Evolutionary conservation across 2,888 invertebrate species (phyloP).

Genomic region (Oligia strigilis): DNA sequence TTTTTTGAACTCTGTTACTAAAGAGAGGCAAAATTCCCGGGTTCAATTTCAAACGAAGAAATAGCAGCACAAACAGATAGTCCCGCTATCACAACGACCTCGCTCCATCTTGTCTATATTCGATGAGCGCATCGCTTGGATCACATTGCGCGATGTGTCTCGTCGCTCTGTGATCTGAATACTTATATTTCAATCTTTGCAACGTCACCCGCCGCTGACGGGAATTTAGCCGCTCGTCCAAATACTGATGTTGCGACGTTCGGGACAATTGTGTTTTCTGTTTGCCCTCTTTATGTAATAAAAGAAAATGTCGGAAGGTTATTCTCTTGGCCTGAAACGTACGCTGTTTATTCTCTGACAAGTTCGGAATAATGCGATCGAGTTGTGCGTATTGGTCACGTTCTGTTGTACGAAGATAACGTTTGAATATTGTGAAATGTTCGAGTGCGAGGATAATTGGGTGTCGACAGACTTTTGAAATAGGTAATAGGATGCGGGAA

Average conservation of each 20-base stretch:
- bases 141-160: conserved; percentile 71
- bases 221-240: conserved; percentile 70
- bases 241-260: conserved; percentile 61
- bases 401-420: conserved; percentile 16
- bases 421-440: conserved; percentile 22
- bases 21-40: neutral
- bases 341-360: conserved; percentile 56
- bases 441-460: neutral
- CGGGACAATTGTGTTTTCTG: conserved; percentile 63
- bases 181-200: conserved; percentile 85
- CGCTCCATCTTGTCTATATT: conserved; percentile 64
- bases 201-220: conserved; percentile 67
- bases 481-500: neutral
- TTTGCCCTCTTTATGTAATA: conserved; percentile 57
- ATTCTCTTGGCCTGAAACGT: conserved; percentile 47
- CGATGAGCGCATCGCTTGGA: conserved; percentile 66
- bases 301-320: conserved; percentile 46
- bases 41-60: neutral
- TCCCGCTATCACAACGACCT: conserved; percentile 40
- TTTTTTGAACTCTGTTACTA: too few relatives aligned
- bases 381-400: conserved; percentile 45
- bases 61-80: too few relatives aligned
- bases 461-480: neutral
- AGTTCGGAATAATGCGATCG: conserved; percentile 47
- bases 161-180: conserved; percentile 76